Evolutionary conservation across 2,888 invertebrate genomes (phyloP).

Genomic region (Flexamia atlantica): DNA sequence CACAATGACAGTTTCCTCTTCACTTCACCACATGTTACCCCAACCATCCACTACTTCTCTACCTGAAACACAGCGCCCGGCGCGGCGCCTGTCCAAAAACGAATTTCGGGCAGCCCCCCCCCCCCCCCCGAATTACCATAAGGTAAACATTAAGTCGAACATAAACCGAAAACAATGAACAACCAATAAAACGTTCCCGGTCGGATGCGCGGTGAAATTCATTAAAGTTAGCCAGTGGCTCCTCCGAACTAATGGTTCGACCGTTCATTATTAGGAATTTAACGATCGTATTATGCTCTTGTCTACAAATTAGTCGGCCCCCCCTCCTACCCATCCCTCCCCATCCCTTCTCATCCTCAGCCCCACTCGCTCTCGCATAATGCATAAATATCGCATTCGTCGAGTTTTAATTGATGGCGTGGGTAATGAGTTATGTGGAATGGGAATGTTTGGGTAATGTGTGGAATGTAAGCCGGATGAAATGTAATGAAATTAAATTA

Average conservation of each 20-base stretch:
- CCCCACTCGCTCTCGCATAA: slow-evolving; percentile 13
- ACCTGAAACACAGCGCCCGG: no score
- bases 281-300: slow-evolving; percentile 49
- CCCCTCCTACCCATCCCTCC: background rate
- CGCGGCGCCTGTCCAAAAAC: no score
- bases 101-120: background rate
- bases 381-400: slow-evolving; percentile 26
- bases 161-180: slow-evolving; percentile 48
- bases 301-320: slow-evolving; percentile 45
- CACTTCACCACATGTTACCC: no score
- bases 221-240: slow-evolving; percentile 28
- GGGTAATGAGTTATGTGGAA: slow-evolving; percentile 19
- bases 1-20: no score
- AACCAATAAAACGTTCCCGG: slow-evolving; percentile 22
- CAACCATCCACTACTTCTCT: no score
- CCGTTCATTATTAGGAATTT: slow-evolving; percentile 33
- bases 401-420: slow-evolving; percentile 26
- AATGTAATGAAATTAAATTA: no score
- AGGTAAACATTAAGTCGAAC: slow-evolving; percentile 23
- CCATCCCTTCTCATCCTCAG: background rate
- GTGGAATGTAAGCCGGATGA: background rate
- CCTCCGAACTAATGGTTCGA: background rate
- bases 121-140: background rate
- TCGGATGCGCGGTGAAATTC: slow-evolving; percentile 33
- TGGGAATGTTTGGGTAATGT: slow-evolving; percentile 1